These are phyloP conservation scores for Ophioderma brevispina DNA, from an alignment of 35 echinoderm and acorn worm species.

Conservation along the genomic window DNA sequence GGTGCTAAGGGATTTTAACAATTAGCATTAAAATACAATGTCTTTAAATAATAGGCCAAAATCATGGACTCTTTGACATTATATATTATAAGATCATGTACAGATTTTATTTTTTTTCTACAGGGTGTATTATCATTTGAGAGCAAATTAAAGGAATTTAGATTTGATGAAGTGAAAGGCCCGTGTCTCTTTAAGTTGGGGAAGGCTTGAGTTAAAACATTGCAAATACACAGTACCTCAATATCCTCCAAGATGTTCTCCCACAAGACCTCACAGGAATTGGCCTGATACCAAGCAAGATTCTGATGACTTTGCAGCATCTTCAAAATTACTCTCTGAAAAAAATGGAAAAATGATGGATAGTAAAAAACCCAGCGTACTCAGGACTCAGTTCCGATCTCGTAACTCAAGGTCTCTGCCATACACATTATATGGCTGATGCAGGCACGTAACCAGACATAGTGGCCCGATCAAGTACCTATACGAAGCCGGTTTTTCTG, in stretches of 20 bases:
- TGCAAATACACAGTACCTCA: neutral
- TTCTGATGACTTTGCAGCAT: neutral
- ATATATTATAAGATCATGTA: neutral
- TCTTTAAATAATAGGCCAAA: no score
- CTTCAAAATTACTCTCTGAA: neutral
- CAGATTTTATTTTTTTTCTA: neutral
- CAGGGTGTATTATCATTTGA: neutral
- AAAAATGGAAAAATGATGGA: no score
- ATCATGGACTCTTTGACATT: neutral
- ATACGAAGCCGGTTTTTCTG: no score
- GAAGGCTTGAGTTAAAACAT: neutral
- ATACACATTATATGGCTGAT: no score
- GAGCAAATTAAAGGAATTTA: neutral
- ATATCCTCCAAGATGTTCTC: constrained; percentile 26
- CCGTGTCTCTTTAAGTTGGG: neutral
- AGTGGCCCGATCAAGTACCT: no score
- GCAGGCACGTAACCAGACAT: no score
- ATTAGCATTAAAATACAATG: no score
- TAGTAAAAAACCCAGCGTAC: no score
- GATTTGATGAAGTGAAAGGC: neutral
- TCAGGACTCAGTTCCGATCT: no score
- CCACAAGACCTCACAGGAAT: constrained; percentile 33
- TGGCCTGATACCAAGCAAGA: neutral
- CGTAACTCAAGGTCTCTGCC: no score
- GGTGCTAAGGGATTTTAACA: no score